A percentile compares a stretch with the other conserved stretches of the same genome.
Conservation (phyloP, 2,888 invertebrate species). For the Chaitophorus viminalis region DNA sequence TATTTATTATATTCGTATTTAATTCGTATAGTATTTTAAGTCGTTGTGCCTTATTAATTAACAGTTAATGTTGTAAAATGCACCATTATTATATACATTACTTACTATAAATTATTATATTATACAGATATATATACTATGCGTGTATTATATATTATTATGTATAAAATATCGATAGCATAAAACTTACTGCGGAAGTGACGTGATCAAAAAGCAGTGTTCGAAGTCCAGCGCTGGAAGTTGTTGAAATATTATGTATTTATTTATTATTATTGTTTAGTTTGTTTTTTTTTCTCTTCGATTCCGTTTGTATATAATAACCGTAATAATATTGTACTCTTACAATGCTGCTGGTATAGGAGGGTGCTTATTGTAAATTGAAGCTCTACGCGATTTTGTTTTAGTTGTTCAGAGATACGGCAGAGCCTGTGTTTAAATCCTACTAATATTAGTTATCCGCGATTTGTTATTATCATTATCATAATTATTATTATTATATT, state of each 20-base stretch:
- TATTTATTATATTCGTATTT: background rate
- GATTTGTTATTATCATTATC: constrained; percentile 46
- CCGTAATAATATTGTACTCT: background rate
- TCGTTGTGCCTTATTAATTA: constrained; percentile 59
- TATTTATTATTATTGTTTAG: constrained; percentile 1
- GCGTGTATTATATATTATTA: too few relatives aligned
- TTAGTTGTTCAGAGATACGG: background rate
- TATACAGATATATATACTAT: background rate
- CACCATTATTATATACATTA: constrained; percentile 34
- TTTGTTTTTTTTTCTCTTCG: constrained; percentile 14
- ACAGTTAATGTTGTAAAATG: constrained; percentile 51
- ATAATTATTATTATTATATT: constrained; percentile 50
- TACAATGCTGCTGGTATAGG: background rate
- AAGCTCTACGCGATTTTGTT: constrained; percentile 6
- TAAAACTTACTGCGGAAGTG: background rate
- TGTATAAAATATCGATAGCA: constrained; percentile 14
- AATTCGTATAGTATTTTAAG: constrained; percentile 46
- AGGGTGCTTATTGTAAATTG: background rate
- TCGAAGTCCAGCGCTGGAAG: constrained; percentile 8
- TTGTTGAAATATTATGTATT: constrained; percentile 10
- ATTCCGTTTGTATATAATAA: constrained; percentile 26
- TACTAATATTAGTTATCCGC: constrained; percentile 53
- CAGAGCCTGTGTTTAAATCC: constrained; percentile 42
- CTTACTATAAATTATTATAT: constrained; percentile 14
- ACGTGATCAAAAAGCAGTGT: background rate